These are phyloP conservation scores for Leptothorax acervorum DNA, from an alignment of 2,888 invertebrate genomes.

Conservation along the genomic window DNA sequence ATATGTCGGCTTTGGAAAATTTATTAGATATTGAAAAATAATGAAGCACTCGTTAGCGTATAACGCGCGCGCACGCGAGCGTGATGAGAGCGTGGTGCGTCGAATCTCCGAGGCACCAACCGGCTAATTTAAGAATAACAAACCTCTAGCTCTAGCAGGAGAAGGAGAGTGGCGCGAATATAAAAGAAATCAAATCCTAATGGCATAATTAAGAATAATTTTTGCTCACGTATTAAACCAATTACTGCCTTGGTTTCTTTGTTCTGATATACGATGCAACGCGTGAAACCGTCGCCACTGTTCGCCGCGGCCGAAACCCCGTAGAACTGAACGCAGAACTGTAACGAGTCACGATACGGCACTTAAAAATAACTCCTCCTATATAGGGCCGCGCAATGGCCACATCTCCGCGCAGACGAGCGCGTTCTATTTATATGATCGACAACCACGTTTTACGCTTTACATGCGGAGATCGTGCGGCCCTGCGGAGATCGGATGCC, in stretches of 20 bases:
- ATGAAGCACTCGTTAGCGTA: background rate
- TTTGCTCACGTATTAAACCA: slow-evolving; percentile 67
- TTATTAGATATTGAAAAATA: slow-evolving; percentile 1
- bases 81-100: no score
- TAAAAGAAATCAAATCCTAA: slow-evolving; percentile 9
- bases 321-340: slow-evolving; percentile 77
- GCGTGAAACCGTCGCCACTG: slow-evolving; percentile 46
- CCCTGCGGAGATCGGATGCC: slow-evolving; percentile 73
- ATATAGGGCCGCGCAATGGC: slow-evolving; percentile 83
- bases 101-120: background rate
- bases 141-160: background rate
- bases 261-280: slow-evolving; percentile 50
- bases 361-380: slow-evolving; percentile 72
- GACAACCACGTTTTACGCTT: slow-evolving; percentile 67
- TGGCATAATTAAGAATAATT: slow-evolving; percentile 40
- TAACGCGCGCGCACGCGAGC: no score
- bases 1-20: background rate
- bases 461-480: slow-evolving; percentile 69
- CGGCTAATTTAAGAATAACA: background rate
- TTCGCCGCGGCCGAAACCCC: slow-evolving; percentile 69
- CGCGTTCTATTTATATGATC: slow-evolving; percentile 79
- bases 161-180: background rate
- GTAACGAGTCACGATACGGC: slow-evolving; percentile 78
- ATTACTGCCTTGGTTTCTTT: slow-evolving; percentile 55
- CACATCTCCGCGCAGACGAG: slow-evolving; percentile 75